These are phyloP conservation scores for Hylaea fasciaria DNA, from an alignment of 2,888 invertebrate genomes.

Conservation along the genomic window DNA sequence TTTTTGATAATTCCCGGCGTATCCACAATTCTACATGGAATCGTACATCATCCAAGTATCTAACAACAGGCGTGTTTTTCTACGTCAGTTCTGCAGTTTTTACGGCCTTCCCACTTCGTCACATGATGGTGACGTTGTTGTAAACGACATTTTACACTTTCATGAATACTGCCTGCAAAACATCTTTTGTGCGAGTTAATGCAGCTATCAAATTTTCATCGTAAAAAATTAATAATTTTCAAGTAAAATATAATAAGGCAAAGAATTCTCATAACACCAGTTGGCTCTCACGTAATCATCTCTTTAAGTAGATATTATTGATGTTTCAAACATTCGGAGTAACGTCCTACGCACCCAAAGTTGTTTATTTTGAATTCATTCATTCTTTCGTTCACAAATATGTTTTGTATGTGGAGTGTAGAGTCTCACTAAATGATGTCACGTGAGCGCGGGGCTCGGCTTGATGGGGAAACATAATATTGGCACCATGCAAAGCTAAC, in stretches of 20 bases:
- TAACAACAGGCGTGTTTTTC: background rate
- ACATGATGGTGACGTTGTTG: conserved; percentile 57
- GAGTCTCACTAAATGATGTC: conserved; percentile 53
- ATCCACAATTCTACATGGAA: background rate
- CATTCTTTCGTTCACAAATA: conserved; percentile 40
- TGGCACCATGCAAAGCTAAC: conserved; percentile 52
- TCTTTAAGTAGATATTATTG: conserved; percentile 25
- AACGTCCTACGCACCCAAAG: conserved; percentile 34
- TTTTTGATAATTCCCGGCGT: too few relatives aligned
- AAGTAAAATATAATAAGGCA: conserved; percentile 10
- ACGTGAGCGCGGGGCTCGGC: conserved; percentile 51
- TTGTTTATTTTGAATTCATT: conserved; percentile 28
- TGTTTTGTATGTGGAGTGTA: conserved; percentile 48
- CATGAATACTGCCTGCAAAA: background rate
- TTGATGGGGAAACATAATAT: conserved; percentile 48
- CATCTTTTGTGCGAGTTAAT: background rate
- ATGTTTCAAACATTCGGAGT: conserved; percentile 35
- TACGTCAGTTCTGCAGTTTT: conserved; percentile 17
- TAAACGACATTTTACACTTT: conserved; percentile 52
- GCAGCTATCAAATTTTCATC: background rate
- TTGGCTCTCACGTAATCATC: conserved; percentile 24
- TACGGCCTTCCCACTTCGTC: conserved; percentile 62
- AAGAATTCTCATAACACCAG: conserved; percentile 16
- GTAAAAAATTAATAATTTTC: conserved; percentile 2
- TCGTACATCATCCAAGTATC: background rate